Conservation (phyloP, 1,140 invertebrate genomes). For the Listronotus oregonensis region DNA sequence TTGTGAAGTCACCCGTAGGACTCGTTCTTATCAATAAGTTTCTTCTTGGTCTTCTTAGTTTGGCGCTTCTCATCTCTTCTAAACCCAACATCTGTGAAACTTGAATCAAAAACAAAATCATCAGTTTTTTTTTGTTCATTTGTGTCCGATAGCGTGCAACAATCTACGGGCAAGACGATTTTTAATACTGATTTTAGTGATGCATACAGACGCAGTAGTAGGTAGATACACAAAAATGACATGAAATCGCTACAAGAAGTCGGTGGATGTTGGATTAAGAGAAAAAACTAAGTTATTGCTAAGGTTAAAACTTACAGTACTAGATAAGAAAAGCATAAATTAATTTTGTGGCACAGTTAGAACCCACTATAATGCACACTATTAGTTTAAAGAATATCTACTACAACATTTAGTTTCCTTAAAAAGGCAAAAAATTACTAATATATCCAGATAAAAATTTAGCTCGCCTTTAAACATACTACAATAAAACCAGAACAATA, state of each 20-base stretch:
- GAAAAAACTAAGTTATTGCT: conserved; percentile 13
- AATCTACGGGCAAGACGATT: conserved; percentile 28
- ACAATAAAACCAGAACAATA: too few relatives aligned
- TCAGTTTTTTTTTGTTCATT: conserved; percentile 16
- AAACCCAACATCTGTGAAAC: conserved; percentile 18
- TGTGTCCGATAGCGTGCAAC: conserved; percentile 18
- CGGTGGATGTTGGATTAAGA: conserved; percentile 14
- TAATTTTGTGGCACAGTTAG: conserved; percentile 11
- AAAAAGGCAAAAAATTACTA: too few relatives aligned
- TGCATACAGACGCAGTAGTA: conserved; percentile 25
- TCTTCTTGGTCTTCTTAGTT: not conserved
- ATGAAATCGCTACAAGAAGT: conserved; percentile 16
- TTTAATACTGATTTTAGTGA: conserved; percentile 30
- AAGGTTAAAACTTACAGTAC: conserved; percentile 11
- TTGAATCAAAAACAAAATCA: conserved; percentile 30
- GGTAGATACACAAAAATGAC: conserved; percentile 23
- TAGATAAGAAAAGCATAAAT: conserved; percentile 10
- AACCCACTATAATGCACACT: conserved; percentile 17
- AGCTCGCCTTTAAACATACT: too few relatives aligned
- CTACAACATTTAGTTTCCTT: too few relatives aligned
- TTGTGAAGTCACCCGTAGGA: not conserved
- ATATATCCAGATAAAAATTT: too few relatives aligned
- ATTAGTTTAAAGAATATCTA: too few relatives aligned
- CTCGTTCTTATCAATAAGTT: not conserved
- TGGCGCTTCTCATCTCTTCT: conserved; percentile 1